Percentiles rank a stretch among this genome's conserved stretches.
Conservation (phyloP, 2,888 invertebrate species). For the Drosophila tanythrix region DNA sequence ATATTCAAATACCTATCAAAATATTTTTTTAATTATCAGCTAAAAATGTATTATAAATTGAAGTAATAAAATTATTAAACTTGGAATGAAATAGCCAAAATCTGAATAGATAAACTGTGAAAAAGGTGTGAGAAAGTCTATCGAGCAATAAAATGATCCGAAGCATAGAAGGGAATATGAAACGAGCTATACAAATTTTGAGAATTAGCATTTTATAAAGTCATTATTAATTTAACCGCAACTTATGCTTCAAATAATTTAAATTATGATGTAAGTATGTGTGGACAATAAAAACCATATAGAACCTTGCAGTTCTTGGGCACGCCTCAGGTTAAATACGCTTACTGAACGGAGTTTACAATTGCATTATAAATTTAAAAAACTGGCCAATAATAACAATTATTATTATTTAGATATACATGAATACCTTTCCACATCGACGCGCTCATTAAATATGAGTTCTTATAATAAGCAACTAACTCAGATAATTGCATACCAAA, state of each 20-base stretch:
- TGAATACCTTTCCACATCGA: constrained; percentile 1
- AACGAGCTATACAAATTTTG: neutral
- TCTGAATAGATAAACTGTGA: neutral
- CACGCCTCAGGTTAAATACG: neutral
- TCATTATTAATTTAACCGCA: neutral
- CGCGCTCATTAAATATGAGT: neutral
- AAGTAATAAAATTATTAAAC: neutral
- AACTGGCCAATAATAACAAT: neutral
- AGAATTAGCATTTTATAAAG: neutral
- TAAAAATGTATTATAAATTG: neutral
- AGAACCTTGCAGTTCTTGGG: neutral
- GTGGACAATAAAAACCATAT: neutral
- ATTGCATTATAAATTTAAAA: neutral
- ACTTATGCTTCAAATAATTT: neutral
- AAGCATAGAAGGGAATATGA: neutral
- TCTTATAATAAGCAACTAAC: constrained; percentile 8
- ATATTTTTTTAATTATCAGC: neutral
- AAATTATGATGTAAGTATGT: neutral
- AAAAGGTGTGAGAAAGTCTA: neutral
- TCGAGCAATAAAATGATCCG: neutral
- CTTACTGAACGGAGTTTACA: neutral
- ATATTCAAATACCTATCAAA: neutral
- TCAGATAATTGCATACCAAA: neutral
- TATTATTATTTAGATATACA: neutral
- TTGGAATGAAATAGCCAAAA: neutral